A percentile compares a stretch with the other conserved stretches of the same genome.
These are phyloP conservation scores for Netelia virgata DNA, from an alignment of 2,888 invertebrate species.

Conservation along the genomic window DNA sequence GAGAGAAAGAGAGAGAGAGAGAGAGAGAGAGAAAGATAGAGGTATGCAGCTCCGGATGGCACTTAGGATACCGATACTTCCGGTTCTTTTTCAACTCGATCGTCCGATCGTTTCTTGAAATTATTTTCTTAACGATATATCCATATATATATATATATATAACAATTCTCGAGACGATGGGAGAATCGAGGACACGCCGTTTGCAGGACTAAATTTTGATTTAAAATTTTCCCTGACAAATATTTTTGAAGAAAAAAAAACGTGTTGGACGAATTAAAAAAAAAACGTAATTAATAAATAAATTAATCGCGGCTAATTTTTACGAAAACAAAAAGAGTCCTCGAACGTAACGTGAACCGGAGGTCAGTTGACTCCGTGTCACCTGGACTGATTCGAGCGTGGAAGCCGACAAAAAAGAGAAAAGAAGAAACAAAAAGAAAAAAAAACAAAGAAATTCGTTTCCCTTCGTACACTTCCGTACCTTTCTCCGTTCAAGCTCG, in stretches of 20 bases:
- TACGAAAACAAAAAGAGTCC: slow-evolving; percentile 13
- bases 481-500: slow-evolving; percentile 53
- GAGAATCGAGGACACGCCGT: slow-evolving; percentile 60
- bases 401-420: slow-evolving; percentile 77
- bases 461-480: slow-evolving; percentile 55
- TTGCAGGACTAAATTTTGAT: slow-evolving; percentile 37
- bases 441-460: slow-evolving; percentile 70
- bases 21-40: slow-evolving; percentile 76
- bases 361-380: slow-evolving; percentile 84
- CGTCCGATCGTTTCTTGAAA: slow-evolving; percentile 68
- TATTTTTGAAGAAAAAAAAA: neutral
- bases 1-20: slow-evolving; percentile 74
- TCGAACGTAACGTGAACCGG: slow-evolving; percentile 75
- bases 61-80: slow-evolving; percentile 83
- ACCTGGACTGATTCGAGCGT: slow-evolving; percentile 83
- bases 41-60: slow-evolving; percentile 84
- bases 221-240: neutral
- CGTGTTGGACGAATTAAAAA: neutral
- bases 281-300: neutral
- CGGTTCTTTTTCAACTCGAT: slow-evolving; percentile 77
- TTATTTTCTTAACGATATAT: slow-evolving; percentile 55
- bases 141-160: slow-evolving; percentile 51
- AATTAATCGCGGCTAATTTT: neutral
- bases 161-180: slow-evolving; percentile 52
- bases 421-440: slow-evolving; percentile 63